Conservation (phyloP, 2,888 invertebrate genomes). For the Trichacis sp. region DNA sequence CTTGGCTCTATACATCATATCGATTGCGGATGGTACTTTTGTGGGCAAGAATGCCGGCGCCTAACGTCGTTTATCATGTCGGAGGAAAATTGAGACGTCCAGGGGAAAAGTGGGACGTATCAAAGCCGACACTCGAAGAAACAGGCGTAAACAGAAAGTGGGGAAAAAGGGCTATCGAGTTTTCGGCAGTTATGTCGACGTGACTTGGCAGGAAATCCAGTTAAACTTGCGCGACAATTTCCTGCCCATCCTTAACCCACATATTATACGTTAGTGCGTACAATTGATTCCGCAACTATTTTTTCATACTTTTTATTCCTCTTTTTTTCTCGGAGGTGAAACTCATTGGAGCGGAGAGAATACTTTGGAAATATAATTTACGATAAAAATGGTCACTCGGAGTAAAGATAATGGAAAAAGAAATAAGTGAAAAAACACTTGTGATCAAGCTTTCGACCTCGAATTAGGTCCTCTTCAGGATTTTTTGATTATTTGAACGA, state of each 20-base stretch:
- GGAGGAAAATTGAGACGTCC: not conserved
- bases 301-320: not conserved
- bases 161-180: not conserved
- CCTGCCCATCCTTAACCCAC: not conserved
- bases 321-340: too few species aligned
- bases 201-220: conserved; percentile 2
- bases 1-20: not conserved
- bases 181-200: conserved; percentile 1
- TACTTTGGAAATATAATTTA: too few species aligned
- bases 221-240: not conserved
- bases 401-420: too few species aligned
- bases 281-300: not conserved
- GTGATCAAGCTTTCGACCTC: too few species aligned
- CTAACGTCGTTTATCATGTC: conserved; percentile 3
- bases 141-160: not conserved
- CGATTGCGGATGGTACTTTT: not conserved
- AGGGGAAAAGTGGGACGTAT: conserved; percentile 1
- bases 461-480: too few species aligned
- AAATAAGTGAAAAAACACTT: too few species aligned
- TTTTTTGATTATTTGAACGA: too few species aligned
- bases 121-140: not conserved
- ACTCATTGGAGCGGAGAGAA: too few species aligned
- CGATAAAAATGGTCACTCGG: too few species aligned
- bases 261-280: not conserved
- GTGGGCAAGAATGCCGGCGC: not conserved